These are phyloP conservation scores for Cochlearius cochlearius DNA, from an alignment of 2,113 vertebrate genomes.

Conservation along the genomic window DNA sequence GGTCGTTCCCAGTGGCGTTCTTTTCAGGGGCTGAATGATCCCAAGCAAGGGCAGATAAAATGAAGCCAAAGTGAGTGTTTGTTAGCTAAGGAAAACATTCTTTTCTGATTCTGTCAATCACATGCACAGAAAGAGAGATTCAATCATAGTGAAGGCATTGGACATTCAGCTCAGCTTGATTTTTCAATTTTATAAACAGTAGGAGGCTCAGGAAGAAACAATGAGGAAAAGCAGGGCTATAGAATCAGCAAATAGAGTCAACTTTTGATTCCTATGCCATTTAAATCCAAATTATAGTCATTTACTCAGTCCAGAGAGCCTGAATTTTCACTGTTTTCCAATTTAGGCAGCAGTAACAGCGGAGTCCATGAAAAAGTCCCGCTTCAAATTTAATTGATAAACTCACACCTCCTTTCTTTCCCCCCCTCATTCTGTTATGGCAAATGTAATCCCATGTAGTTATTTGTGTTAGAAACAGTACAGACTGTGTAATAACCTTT, in stretches of 20 bases:
- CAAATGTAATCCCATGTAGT: background rate
- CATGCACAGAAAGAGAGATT: background rate
- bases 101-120: slow-evolving; percentile 14
- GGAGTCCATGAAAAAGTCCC: background rate
- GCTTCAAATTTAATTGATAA: background rate
- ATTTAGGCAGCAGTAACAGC: background rate
- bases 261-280: slow-evolving; percentile 2
- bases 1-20: background rate
- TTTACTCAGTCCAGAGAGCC: slow-evolving; percentile 22
- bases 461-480: background rate
- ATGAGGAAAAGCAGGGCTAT: slow-evolving; percentile 36
- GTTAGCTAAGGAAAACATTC: slow-evolving; percentile 1
- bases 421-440: background rate
- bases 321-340: background rate
- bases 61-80: background rate
- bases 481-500: background rate
- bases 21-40: background rate
- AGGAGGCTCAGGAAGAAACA: slow-evolving; percentile 55
- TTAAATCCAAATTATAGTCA: slow-evolving; percentile 55
- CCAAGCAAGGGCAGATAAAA: background rate
- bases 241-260: slow-evolving; percentile 24
- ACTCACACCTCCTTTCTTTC: background rate
- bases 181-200: slow-evolving; percentile 73
- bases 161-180: slow-evolving; percentile 56
- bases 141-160: slow-evolving; percentile 35